These are phyloP conservation scores for Strix uralensis DNA, from an alignment of 2,113 vertebrate genomes.

Conservation along the genomic window DNA sequence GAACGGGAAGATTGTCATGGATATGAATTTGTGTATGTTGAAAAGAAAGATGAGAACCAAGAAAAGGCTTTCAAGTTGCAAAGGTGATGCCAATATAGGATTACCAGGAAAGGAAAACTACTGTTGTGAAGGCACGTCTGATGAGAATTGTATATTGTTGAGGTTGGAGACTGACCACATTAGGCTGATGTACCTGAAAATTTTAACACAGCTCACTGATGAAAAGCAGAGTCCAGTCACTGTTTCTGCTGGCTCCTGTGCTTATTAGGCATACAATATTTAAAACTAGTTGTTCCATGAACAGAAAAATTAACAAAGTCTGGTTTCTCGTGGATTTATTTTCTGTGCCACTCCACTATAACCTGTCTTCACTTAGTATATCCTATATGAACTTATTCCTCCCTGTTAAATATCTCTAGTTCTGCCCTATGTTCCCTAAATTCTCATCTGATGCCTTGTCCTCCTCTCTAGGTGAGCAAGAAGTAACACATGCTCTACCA, in stretches of 20 bases:
- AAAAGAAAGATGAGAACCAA: background rate
- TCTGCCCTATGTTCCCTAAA: background rate
- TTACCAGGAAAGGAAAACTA: background rate
- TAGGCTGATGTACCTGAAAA: background rate
- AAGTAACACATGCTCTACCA: background rate
- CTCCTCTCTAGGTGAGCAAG: background rate
- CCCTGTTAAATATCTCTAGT: background rate
- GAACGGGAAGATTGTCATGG: background rate
- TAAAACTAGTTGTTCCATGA: background rate
- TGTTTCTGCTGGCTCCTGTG: background rate
- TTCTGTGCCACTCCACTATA: background rate
- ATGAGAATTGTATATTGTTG: background rate
- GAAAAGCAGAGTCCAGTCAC: background rate
- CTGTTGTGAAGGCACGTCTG: background rate
- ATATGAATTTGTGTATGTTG: background rate
- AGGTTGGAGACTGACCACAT: background rate
- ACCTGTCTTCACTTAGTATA: background rate
- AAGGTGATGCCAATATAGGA: background rate
- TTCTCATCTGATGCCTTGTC: background rate
- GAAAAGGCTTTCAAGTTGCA: background rate
- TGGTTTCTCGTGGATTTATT: background rate
- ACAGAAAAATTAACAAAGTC: background rate
- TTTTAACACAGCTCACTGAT: background rate
- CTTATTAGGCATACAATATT: background rate
- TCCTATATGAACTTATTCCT: background rate